Base-by-base conservation (phyloP, 2,888 invertebrate genomes). In the Poecilobothrus nobilitatus region DNA sequence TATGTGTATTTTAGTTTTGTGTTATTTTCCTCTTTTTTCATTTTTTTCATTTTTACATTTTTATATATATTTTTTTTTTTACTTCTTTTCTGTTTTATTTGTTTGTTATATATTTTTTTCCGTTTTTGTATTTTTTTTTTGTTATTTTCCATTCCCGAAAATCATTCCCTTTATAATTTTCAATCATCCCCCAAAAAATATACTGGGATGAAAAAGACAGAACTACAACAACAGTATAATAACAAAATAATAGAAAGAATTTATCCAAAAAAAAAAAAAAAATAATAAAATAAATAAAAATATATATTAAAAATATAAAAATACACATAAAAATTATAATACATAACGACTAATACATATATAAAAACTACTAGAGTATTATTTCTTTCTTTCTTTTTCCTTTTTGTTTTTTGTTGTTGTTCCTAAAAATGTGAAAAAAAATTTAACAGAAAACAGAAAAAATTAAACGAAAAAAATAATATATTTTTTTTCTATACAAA, bases 1-100 rank as follows among this genome's bases (percentile, higher is more conserved):
- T 75, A 74, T 73, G 74, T 74, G 74, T 74, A 74, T 74, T 74
- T 74, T 74, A 71, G 74, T 74, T 73, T 74, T 72, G 73, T 74
- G 72, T 73, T 71, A 70, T 72, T 71, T 71, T 71, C 18, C 8
- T 63, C 12, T 63, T 21, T 6, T 63, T 63, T 53, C 6, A 1
- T 2, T 53, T 15, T 53, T 53, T 12, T 53, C 18, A 10, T 18
- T 53, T 12, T 53, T 53, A 53, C 15, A 3, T 53, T 6, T 44
- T 44, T 63, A n/a, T n/a, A n/a, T n/a, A n/a, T n/a, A 53, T 53
- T 53, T 12, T 53, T 53, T 44, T 18, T 53, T 12, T 53, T 53
- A 53, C 15, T 18, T 53, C 3, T 44, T 44, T 63, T 63, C 20
- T 62, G 8, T 62, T n/a, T n/a, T 62, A 20, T 62, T 62, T 62